These are phyloP conservation scores for Ifrita kowaldi DNA, from an alignment of 2,113 vertebrate species.

Conservation along the genomic window DNA sequence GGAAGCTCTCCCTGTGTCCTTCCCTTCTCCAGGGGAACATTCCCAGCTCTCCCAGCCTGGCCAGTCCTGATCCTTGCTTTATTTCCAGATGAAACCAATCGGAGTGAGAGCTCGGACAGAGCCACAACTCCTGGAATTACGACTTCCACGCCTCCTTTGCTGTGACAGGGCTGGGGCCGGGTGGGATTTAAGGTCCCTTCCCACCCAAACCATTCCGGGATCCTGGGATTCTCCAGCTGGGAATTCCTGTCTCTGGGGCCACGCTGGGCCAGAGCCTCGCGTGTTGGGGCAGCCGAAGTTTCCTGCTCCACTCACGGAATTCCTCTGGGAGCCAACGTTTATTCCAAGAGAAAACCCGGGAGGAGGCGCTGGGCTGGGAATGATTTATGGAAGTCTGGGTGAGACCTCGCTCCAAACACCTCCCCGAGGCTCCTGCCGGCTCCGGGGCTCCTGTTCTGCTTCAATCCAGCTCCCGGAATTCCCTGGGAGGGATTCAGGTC, in stretches of 20 bases:
- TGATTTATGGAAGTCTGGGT: neutral
- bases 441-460: neutral
- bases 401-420: neutral
- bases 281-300: too few relatives aligned
- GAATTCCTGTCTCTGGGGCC: neutral
- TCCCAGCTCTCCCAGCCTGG: neutral
- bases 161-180: neutral
- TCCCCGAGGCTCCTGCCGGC: too few relatives aligned
- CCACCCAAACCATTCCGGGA: neutral
- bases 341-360: neutral
- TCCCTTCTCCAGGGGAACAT: neutral
- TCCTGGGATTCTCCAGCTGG: neutral
- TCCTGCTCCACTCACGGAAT: neutral
- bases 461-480: neutral
- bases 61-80: neutral
- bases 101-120: neutral
- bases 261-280: too few relatives aligned
- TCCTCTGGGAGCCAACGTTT: neutral
- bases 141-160: too few relatives aligned
- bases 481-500: neutral
- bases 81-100: neutral
- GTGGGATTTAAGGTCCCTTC: neutral
- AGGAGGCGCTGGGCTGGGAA: too few relatives aligned
- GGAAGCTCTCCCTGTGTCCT: neutral
- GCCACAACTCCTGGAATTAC: rapidly evolving